A percentile compares a stretch with the other conserved stretches of the same genome.
Conservation (phyloP, 2,113 vertebrate genomes). For the Pollachius pollachius region DNA sequence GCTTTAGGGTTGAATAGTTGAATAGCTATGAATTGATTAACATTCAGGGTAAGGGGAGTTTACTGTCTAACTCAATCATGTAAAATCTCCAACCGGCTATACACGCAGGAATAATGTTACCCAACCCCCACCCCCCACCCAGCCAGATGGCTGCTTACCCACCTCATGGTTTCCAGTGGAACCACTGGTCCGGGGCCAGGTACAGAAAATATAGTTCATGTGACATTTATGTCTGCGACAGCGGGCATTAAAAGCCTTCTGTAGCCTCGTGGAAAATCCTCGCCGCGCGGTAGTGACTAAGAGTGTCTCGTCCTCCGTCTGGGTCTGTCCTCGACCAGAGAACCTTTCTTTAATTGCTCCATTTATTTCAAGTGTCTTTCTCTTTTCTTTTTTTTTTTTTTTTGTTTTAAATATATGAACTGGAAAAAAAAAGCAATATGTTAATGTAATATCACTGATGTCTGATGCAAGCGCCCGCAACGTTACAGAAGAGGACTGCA, state of each 20-base stretch:
- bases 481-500: constrained; percentile 47
- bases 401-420: background rate
- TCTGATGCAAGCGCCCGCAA: constrained; percentile 36
- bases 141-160: constrained; percentile 17
- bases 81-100: constrained; percentile 59
- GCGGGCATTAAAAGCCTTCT: constrained; percentile 20
- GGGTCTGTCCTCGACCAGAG: constrained; percentile 29
- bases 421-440: constrained; percentile 45
- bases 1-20: constrained; percentile 72
- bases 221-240: constrained; percentile 40
- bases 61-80: constrained; percentile 69
- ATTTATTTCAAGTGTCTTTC: constrained; percentile 38
- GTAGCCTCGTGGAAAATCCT: constrained; percentile 3
- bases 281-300: constrained; percentile 8
- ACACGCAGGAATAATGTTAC: constrained; percentile 57
- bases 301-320: constrained; percentile 26
- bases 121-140: too few relatives aligned
- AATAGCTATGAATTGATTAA: constrained; percentile 76
- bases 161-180: constrained; percentile 40
- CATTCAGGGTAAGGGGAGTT: constrained; percentile 66
- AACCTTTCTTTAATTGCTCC: constrained; percentile 17
- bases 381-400: constrained; percentile 3
- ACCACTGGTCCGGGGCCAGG: constrained; percentile 1
- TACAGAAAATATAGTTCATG: constrained; percentile 26
- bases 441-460: constrained; percentile 28